Evolutionary conservation across 2,888 invertebrate species (phyloP), one percentile per base, ranked within the genome.

Genomic region (Spodoptera littoralis): DNA sequence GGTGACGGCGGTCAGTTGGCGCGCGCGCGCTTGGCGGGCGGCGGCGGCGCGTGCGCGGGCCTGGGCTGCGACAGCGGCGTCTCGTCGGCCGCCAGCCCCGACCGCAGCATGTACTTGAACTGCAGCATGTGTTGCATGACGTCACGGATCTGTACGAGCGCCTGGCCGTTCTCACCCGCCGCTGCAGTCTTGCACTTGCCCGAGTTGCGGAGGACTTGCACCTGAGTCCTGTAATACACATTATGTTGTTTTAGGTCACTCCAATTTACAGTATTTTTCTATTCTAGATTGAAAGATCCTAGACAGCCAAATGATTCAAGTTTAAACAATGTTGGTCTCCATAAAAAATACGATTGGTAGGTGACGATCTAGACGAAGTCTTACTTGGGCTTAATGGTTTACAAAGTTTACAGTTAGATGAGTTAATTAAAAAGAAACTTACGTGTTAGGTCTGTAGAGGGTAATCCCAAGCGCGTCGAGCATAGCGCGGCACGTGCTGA

Each of bases 91-190:
- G 88, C 83, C 47, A 86, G 80, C 0, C 91, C 93, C 11, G 95
- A 95, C 62, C 95, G 95, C 91, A 97, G 95, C 97, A 98, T 98
- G 94, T 98, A 98, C 87, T 97, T 97, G 92, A 98, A 94, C 91
- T 98, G 98, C 41, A 97, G 97, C 97, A 98, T 97, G 90, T 96
- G 98, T 86, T 96, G 96, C 93, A 98, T 96, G 71, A 98, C 97
- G 93, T 97, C 97, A 70, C 97, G 96, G 78, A 98, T 97, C 93
- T 97, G 97, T 60, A 98, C 97, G 79, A 98, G 92, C 46, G 97
- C 97, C 88, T 97, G 93, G 55, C 96, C 96, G 85, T 97, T 97
- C 86, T 95, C 96, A 75, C 96, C 93, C 27, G 96, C 93, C 65
- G 96, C 96, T 46, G 96, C 95, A 0, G 92, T 91, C 77, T 95